These are phyloP conservation scores for Andrena trimmerana DNA, from an alignment of 2,888 invertebrate genomes.

Conservation along the genomic window DNA sequence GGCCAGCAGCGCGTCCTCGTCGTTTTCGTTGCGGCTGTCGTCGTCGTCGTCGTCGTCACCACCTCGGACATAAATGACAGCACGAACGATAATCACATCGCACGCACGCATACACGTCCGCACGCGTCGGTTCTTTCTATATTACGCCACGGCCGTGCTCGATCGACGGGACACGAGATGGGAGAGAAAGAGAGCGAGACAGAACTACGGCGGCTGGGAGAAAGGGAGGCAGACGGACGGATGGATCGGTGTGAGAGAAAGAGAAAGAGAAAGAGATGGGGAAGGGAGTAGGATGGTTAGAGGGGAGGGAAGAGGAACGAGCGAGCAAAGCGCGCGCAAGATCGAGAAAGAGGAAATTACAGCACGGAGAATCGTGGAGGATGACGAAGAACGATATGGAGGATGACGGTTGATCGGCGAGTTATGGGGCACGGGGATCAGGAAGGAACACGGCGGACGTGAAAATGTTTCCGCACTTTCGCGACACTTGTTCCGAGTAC, in stretches of 20 bases:
- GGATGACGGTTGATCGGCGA: conserved; percentile 4
- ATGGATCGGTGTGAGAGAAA: conserved; percentile 21
- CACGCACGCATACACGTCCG: conserved; percentile 72
- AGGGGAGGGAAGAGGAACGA: conserved; percentile 52
- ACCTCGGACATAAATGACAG: conserved; percentile 81
- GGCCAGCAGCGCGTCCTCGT: conserved; percentile 70
- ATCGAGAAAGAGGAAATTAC: conserved; percentile 58
- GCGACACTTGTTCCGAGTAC: conserved; percentile 28
- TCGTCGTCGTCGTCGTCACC: conserved; percentile 73
- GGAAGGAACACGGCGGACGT: conserved; percentile 9
- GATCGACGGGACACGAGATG: conserved; percentile 59
- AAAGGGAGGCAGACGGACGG: conserved; percentile 12
- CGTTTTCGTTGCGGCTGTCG: conserved; percentile 71
- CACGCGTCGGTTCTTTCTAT: conserved; percentile 61
- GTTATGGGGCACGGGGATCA: background rate
- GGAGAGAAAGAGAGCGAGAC: conserved; percentile 59
- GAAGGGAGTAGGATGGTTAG: conserved; percentile 34
- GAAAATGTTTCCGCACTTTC: conserved; percentile 42
- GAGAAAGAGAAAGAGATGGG: conserved; percentile 6
- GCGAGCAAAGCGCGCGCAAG: conserved; percentile 62
- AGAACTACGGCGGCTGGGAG: conserved; percentile 14
- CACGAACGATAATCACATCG: conserved; percentile 81
- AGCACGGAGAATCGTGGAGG: conserved; percentile 24
- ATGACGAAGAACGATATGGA: background rate
- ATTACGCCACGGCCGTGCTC: conserved; percentile 72